phyloP scores from a whole-genome alignment of 2,888 invertebrate genomes.

The Colletes collaris region DNA sequence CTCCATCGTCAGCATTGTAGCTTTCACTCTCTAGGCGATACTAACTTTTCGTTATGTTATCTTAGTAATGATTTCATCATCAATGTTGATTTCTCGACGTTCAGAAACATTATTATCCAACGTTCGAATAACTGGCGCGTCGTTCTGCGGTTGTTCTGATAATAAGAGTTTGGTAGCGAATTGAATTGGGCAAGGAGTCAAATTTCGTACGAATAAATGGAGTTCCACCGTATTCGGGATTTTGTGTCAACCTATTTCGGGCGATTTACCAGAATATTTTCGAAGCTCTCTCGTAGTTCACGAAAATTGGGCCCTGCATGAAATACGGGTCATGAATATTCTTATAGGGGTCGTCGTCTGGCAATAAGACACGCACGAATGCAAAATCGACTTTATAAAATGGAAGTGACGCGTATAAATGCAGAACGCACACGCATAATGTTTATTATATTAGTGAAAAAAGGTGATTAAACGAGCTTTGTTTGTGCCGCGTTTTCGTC shows the following conservation, averaged over 20 bases:
- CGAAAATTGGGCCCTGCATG: slow-evolving; percentile 9
- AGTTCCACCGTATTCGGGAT: background rate
- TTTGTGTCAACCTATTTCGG: slow-evolving; percentile 7
- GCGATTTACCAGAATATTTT: background rate
- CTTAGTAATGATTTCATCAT: no score
- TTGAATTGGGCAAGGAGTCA: no score
- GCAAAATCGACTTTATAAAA: slow-evolving; percentile 22
- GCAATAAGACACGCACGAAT: slow-evolving; percentile 38
- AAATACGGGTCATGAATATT: slow-evolving; percentile 50
- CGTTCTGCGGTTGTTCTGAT: no score
- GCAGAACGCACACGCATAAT: background rate
- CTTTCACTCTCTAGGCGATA: no score
- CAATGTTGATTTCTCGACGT: no score
- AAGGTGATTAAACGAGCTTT: background rate
- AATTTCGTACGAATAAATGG: no score
- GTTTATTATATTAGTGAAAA: background rate
- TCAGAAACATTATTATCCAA: no score
- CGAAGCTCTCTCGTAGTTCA: background rate
- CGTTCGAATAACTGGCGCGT: no score
- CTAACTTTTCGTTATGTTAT: no score
- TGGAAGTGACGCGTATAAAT: background rate
- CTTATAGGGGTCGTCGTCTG: slow-evolving; percentile 27
- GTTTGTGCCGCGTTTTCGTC: background rate
- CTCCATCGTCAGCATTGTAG: no score
- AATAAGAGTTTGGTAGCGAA: no score